A percentile compares a stretch with the other conserved stretches of the same genome.
Conservation (phyloP, 2,113 vertebrate genomes). For the Neoarius graeffei region DNA sequence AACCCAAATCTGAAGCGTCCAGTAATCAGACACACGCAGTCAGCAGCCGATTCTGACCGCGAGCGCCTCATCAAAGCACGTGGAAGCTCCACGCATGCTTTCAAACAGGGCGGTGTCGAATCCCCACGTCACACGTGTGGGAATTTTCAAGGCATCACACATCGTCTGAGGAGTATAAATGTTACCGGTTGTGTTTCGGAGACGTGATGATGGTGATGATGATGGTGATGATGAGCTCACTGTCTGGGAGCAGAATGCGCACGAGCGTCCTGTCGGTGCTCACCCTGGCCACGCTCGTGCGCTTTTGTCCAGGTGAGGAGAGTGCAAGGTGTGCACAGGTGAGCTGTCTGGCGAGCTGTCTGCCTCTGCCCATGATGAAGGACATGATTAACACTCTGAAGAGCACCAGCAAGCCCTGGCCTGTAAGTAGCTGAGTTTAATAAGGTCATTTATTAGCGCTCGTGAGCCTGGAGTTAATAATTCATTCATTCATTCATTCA, state of each 20-base stretch:
- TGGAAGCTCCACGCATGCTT: neutral
- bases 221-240: no score
- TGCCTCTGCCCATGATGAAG: constrained; percentile 32
- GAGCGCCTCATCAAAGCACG: constrained; percentile 1
- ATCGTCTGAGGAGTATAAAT: constrained; percentile 42
- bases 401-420: constrained; percentile 7
- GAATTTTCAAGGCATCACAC: constrained; percentile 35
- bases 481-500: neutral
- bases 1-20: constrained; percentile 42
- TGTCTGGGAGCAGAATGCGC: neutral
- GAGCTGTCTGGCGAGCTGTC: constrained; percentile 11
- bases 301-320: constrained; percentile 18
- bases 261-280: constrained; percentile 26
- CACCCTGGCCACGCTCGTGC: constrained; percentile 20
- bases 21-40: constrained; percentile 27
- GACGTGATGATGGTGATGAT: no score
- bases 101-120: constrained; percentile 2
- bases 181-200: neutral
- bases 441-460: neutral
- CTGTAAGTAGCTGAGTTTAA: constrained; percentile 40
- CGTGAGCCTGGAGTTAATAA: no score
- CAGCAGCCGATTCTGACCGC: neutral
- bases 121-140: constrained; percentile 39
- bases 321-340: neutral
- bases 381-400: neutral